These are phyloP conservation scores for Pithecia hirsuta DNA, from an alignment of 2,797 vertebrate genomes.

Conservation along the genomic window DNA sequence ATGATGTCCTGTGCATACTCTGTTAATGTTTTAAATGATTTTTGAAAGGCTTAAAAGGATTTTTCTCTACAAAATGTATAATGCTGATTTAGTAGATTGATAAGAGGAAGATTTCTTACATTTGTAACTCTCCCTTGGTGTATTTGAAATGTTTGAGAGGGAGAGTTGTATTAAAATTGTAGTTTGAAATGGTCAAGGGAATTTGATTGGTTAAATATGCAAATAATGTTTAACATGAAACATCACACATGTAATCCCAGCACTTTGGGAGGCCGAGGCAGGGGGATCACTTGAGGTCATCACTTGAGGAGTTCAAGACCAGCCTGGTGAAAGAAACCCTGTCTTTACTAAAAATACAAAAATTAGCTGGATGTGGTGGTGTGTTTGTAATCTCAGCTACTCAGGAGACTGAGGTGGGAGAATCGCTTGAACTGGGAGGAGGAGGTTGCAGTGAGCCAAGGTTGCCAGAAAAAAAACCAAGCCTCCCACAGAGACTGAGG, in stretches of 20 bases:
- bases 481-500: no score
- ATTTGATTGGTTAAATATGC: neutral
- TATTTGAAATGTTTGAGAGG: slow-evolving; percentile 19
- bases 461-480: no score
- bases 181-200: neutral
- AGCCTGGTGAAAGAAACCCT: no score
- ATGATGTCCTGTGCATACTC: slow-evolving; percentile 27
- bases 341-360: no score
- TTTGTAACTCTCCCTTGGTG: neutral
- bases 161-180: neutral
- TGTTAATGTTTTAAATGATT: slow-evolving; percentile 47
- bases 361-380: no score
- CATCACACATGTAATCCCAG: neutral
- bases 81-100: neutral
- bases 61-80: slow-evolving; percentile 1
- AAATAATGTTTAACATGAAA: neutral
- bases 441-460: no score
- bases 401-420: no score
- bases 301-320: no score
- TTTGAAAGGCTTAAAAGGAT: slow-evolving; percentile 13
- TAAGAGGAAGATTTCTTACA: neutral
- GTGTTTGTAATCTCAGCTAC: no score
- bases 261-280: no score
- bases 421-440: no score
- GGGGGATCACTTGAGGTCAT: no score